Conservation (phyloP, 2,888 invertebrate genomes). For the Mythimna loreyi region DNA sequence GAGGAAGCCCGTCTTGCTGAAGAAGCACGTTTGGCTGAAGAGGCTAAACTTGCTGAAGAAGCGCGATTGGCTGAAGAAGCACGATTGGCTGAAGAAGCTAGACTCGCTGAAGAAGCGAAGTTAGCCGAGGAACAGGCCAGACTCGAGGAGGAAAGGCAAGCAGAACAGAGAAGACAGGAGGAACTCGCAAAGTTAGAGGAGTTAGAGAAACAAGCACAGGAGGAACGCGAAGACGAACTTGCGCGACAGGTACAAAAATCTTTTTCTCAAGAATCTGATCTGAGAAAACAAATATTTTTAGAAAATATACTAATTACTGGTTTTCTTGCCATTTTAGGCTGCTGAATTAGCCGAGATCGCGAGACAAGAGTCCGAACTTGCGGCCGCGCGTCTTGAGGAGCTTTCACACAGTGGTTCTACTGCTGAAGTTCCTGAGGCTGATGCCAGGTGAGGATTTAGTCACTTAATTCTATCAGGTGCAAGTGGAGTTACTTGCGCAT, state of each 20-base stretch:
- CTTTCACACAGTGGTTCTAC: conserved; percentile 85
- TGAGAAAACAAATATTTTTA: not conserved
- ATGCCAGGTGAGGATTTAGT: conserved; percentile 75
- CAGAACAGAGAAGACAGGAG: conserved; percentile 90
- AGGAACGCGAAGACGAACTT: conserved; percentile 92
- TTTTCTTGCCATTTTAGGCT: conserved; percentile 82
- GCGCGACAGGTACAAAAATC: conserved; percentile 90
- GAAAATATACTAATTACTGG: not conserved
- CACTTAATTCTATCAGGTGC: too few species aligned
- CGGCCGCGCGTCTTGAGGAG: conserved; percentile 91
- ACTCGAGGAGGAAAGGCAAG: conserved; percentile 84
- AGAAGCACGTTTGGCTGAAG: conserved; percentile 82
- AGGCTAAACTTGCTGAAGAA: conserved; percentile 87
- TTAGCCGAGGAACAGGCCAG: conserved; percentile 80
- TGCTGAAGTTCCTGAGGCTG: conserved; percentile 81
- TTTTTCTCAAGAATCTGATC: not conserved
- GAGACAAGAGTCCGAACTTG: conserved; percentile 90
- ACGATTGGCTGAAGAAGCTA: conserved; percentile 84
- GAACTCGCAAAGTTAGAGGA: conserved; percentile 91
- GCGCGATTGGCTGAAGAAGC: conserved; percentile 85
- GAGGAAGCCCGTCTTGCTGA: conserved; percentile 86
- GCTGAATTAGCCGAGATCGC: conserved; percentile 93
- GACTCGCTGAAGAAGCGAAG: conserved; percentile 87
- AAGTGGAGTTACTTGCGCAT: too few species aligned
- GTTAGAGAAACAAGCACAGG: conserved; percentile 91